Base-by-base conservation (phyloP, 92 coral and sea anemone genomes). In the Isaurus tuberculatus region DNA sequence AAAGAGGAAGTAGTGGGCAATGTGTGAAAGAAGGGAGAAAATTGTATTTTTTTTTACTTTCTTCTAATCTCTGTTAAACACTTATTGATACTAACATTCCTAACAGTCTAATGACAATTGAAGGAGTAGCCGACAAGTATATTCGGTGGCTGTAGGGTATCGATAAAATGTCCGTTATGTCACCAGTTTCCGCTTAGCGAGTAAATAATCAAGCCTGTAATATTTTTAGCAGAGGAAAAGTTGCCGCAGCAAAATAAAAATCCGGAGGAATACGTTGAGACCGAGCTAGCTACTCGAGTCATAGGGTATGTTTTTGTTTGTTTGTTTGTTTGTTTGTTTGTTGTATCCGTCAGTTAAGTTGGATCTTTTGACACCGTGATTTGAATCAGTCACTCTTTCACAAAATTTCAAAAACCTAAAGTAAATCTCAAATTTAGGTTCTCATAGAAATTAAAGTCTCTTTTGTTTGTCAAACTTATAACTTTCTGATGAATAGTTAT, bases 281-380 rank as follows among this genome's bases (percentile, higher is more conserved):
- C 93, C 27, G 91, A 85, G 25, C 87, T 92, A 31, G 95, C 95
- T 15, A 79, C 88, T 32, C 90, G 83, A 65, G 89, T 92, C 8
- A 73, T 65, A 8, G 93, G 95, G 95, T 92, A 77, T 34, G 93
- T 81, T 28, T 27, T 1, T 55, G 11, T 40, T 8, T 36, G 4
- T 51, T 8, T 51, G 2, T 15, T 17, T 51, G 3, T 51, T 7
- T 15, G 5, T n/a, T n/a, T n/a, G n/a, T n/a, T n/a, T n/a, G n/a
- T n/a, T n/a, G n/a, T n/a, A n/a, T 51, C 22, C 15, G 7, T 15
- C 19, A 51, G 5, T 16, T 7, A 51, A 0, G 22, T 51, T 46
- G 16, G 16, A 5, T 2, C 16, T 16, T 15, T 51, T 51, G 60
- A 51, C 60, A 51, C n/a, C n/a, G n/a, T n/a, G n/a, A n/a, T n/a